phyloP scores from a whole-genome alignment of 2,797 vertebrate genomes.

The Scleropages formosus region DNA sequence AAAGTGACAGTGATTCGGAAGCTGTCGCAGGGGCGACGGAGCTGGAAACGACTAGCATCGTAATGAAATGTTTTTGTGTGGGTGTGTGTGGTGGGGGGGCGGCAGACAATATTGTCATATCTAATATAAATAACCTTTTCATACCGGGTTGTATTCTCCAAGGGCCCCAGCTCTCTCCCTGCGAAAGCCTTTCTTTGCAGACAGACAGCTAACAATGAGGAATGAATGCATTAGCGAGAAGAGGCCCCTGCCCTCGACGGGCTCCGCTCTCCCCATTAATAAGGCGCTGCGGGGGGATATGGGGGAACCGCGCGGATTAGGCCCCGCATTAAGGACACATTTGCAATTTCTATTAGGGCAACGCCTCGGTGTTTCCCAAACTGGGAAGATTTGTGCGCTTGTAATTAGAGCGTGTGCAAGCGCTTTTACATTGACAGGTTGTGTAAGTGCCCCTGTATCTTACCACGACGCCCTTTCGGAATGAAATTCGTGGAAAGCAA shows the following conservation, averaged over 20 bases:
- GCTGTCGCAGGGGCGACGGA: conserved; percentile 35
- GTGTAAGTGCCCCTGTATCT: conserved; percentile 40
- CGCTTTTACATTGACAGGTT: conserved; percentile 40
- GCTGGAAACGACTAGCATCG: not conserved
- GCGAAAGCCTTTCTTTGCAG: conserved; percentile 29
- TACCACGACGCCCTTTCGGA: not conserved
- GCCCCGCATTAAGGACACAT: conserved; percentile 61
- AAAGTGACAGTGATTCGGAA: conserved; percentile 52
- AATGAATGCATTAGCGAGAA: conserved; percentile 62
- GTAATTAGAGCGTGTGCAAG: conserved; percentile 39
- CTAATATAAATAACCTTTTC: conserved; percentile 30
- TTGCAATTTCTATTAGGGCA: conserved; percentile 60
- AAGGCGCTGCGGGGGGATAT: conserved; percentile 61
- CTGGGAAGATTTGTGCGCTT: conserved; percentile 52
- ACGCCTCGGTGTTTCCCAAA: conserved; percentile 55
- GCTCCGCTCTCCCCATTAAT: conserved; percentile 63
- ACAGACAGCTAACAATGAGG: conserved; percentile 61
- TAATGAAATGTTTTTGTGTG: conserved; percentile 22
- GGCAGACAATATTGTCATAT: not conserved
- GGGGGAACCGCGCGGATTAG: conserved; percentile 60
- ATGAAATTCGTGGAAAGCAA: not conserved
- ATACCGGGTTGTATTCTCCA: conserved; percentile 26
- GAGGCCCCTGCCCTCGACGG: conserved; percentile 57
- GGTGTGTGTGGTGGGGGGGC: not conserved
- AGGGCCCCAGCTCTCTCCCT: conserved; percentile 23